Conservation (phyloP, 1,140 invertebrate species). For the Musca vetustissima region DNA sequence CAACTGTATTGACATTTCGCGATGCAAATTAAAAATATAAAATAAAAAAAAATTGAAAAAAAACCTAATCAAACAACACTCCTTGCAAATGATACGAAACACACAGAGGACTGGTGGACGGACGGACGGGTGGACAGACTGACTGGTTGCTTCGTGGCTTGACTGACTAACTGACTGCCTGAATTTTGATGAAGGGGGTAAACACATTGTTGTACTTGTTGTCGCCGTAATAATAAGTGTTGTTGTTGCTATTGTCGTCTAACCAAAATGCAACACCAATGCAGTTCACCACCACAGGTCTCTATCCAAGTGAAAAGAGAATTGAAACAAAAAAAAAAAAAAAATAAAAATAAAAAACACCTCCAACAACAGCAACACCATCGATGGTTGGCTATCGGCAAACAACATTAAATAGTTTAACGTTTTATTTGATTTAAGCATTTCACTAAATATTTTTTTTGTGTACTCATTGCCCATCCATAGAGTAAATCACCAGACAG, state of each 20-base stretch:
- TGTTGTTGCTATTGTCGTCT: background rate
- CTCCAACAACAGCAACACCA: too few species aligned
- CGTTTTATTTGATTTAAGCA: too few species aligned
- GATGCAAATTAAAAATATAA: slow-evolving; percentile 8
- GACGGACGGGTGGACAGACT: too few species aligned
- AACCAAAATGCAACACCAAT: background rate
- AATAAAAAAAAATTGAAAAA: background rate
- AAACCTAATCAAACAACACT: slow-evolving; percentile 3
- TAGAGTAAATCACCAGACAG: too few species aligned
- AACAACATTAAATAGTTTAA: too few species aligned
- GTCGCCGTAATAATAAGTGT: background rate
- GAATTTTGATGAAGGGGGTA: too few species aligned
- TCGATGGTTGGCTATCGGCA: too few species aligned
- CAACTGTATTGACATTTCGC: slow-evolving; percentile 9
- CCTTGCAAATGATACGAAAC: slow-evolving; percentile 5
- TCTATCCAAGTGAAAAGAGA: background rate
- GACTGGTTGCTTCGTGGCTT: too few species aligned
- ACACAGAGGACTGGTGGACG: background rate
- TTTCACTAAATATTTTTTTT: too few species aligned
- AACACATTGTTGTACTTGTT: background rate
- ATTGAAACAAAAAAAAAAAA: background rate
- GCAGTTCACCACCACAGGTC: background rate
- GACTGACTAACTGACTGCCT: too few species aligned
- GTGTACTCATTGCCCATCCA: too few species aligned
- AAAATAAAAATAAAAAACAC: background rate